Percentiles rank a stretch among this genome's conserved stretches.
These are phyloP conservation scores for Pheosia gnoma DNA, from an alignment of 2,888 invertebrate species.

Conservation along the genomic window DNA sequence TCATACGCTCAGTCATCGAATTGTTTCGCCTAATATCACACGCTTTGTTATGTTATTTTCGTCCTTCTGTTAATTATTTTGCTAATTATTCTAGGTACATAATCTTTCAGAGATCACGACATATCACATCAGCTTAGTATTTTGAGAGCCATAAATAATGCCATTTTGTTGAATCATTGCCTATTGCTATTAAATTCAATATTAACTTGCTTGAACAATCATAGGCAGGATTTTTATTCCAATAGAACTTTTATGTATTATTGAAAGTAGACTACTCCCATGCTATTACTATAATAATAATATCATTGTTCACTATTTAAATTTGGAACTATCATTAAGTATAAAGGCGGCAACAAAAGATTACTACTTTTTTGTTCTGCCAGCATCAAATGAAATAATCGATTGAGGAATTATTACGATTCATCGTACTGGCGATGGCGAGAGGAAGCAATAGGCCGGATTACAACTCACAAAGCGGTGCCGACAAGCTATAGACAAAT, in stretches of 20 bases:
- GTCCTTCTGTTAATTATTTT: slow-evolving; percentile 35
- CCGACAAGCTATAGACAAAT: slow-evolving; percentile 79
- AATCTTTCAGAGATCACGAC: too few relatives aligned
- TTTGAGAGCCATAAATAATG: too few relatives aligned
- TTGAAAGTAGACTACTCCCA: too few relatives aligned
- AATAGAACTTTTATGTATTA: too few relatives aligned
- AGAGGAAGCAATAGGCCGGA: slow-evolving; percentile 73
- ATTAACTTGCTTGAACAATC: slow-evolving; percentile 17
- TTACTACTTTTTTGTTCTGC: slow-evolving; percentile 68
- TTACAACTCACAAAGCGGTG: slow-evolving; percentile 72
- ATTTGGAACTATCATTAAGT: slow-evolving; percentile 61
- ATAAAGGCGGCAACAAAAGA: slow-evolving; percentile 67
- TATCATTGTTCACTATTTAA: slow-evolving; percentile 43
- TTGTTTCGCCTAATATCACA: slow-evolving; percentile 77
- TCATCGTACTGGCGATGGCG: slow-evolving; percentile 72
- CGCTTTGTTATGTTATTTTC: slow-evolving; percentile 64
- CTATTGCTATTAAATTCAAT: slow-evolving; percentile 9
- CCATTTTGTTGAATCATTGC: slow-evolving; percentile 1
- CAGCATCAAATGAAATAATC: slow-evolving; percentile 73
- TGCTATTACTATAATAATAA: slow-evolving; percentile 37
- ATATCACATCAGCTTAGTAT: too few relatives aligned
- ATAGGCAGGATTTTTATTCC: slow-evolving; percentile 10
- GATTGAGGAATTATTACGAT: slow-evolving; percentile 79
- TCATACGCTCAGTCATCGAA: slow-evolving; percentile 79
- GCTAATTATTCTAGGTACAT: slow-evolving; percentile 12